A percentile compares a stretch with the other conserved stretches of the same genome.
Evolutionary conservation across 1,140 invertebrate genomes (phyloP).

Genomic region (Scaptomyza montana): DNA sequence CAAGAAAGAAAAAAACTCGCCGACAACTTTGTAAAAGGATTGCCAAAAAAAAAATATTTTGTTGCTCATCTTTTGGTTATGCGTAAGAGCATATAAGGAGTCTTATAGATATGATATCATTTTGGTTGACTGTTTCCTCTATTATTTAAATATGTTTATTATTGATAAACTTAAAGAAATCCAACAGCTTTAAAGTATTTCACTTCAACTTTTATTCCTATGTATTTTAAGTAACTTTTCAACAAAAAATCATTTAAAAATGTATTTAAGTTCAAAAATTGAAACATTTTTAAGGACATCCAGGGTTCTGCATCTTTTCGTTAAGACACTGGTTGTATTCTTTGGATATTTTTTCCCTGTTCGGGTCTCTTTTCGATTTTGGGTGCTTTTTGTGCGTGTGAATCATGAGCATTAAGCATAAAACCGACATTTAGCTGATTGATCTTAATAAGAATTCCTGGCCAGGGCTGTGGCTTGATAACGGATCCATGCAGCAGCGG

Average conservation of each 20-base stretch:
- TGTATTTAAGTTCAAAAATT: no score
- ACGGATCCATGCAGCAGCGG: slow-evolving; percentile 64
- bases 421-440: slow-evolving; percentile 82
- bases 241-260: no score
- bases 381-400: slow-evolving; percentile 59
- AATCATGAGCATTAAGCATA: slow-evolving; percentile 82
- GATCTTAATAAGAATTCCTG: slow-evolving; percentile 79
- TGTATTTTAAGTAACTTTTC: no score
- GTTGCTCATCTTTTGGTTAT: slow-evolving; percentile 36
- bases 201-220: no score
- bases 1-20: slow-evolving; percentile 52
- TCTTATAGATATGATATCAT: not conserved
- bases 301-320: not conserved
- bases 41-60: slow-evolving; percentile 48
- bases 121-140: not conserved
- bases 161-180: no score
- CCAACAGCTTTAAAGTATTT: no score
- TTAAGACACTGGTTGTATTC: not conserved
- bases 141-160: no score
- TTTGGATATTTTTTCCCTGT: slow-evolving; percentile 35
- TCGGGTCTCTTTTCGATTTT: slow-evolving; percentile 62
- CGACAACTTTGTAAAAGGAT: slow-evolving; percentile 76
- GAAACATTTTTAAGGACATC: slow-evolving; percentile 21
- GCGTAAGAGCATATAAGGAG: slow-evolving; percentile 22
- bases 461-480: slow-evolving; percentile 39